These are phyloP conservation scores for Octodon degus DNA, from an alignment of 2,113 vertebrate species.

Conservation along the genomic window DNA sequence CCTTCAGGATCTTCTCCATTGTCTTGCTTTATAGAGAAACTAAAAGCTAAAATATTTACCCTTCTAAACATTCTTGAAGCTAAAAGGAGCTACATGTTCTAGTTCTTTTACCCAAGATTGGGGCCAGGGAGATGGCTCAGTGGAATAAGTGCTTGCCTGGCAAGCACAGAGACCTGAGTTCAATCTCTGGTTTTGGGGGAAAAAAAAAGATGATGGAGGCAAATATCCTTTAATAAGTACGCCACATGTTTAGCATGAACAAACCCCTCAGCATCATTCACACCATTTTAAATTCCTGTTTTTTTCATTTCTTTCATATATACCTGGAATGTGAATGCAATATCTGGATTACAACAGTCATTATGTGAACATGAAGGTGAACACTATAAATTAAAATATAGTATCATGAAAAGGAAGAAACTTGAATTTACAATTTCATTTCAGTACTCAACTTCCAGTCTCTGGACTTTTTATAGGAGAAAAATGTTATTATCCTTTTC, in stretches of 20 bases:
- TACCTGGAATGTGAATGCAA: not conserved
- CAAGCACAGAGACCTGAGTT: too few species aligned
- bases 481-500: slow-evolving; percentile 34
- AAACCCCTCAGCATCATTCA: not conserved
- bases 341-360: not conserved
- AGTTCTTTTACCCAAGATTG: not conserved
- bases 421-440: not conserved
- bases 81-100: not conserved
- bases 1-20: not conserved
- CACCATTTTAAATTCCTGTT: not conserved
- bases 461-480: slow-evolving; percentile 5
- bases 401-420: not conserved
- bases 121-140: too few species aligned
- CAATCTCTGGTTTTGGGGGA: too few species aligned
- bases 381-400: not conserved
- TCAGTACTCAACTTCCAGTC: not conserved
- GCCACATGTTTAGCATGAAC: not conserved
- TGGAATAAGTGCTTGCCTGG: too few species aligned
- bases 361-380: not conserved
- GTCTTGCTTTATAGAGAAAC: not conserved
- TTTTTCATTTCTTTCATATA: not conserved
- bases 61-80: not conserved
- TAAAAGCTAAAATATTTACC: slow-evolving; percentile 21
- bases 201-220: not conserved
- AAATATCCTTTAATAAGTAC: slow-evolving; percentile 20